Evolutionary conservation across 2,113 vertebrate genomes (phyloP).

Genomic region (Lipotes vexillifer): DNA sequence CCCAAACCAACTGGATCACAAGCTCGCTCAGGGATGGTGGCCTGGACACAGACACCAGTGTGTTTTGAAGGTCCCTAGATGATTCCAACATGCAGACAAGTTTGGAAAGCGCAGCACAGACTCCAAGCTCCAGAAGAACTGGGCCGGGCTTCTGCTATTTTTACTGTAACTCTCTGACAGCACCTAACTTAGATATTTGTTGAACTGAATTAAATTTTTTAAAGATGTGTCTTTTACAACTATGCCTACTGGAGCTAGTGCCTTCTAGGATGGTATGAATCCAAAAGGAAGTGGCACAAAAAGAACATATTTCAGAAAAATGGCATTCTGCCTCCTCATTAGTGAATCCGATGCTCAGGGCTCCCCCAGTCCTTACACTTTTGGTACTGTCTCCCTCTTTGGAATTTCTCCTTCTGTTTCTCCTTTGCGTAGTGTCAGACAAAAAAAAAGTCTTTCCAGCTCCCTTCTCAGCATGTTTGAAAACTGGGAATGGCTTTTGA

Average conservation of each 20-base stretch:
- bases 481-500: not conserved
- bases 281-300: not conserved
- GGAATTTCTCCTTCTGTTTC: not conserved
- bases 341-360: not conserved
- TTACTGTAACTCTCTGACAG: not conserved
- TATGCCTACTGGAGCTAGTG: not conserved
- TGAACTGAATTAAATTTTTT: not conserved
- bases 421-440: not conserved
- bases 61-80: not conserved
- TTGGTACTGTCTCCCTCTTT: not conserved
- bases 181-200: not conserved
- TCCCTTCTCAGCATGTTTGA: not conserved
- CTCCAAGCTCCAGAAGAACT: not conserved
- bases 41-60: not conserved
- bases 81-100: not conserved
- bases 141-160: not conserved
- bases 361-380: not conserved
- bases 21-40: not conserved
- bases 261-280: not conserved
- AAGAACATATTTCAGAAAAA: not conserved
- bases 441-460: not conserved
- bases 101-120: not conserved
- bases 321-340: not conserved
- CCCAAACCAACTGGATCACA: not conserved
- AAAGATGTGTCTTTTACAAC: not conserved